Evolutionary conservation across 2,797 vertebrate genomes (phyloP), one percentile per base, ranked within the genome.

Genomic region (Sphenopsis melanotis): DNA sequence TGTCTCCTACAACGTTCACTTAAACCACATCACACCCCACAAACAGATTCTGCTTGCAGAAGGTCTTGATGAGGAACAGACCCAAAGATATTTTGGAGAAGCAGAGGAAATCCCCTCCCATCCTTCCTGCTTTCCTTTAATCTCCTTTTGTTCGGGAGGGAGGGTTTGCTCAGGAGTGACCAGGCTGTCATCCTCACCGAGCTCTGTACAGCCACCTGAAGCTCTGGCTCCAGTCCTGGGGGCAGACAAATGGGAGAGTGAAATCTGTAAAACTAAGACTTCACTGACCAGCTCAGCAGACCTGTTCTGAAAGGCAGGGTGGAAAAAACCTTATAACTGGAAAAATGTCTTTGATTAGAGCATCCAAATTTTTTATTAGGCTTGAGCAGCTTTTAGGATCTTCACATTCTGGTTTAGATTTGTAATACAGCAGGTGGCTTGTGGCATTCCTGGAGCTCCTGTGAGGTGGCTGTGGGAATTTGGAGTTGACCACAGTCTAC

Each of bases 171-270:
- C n/a, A 23, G 50, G 19, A 21, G 56, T 41, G n/a, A 42, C 16
- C 5, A 37, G 42, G 24, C 50, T 63, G 9, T 30, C 34, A 22
- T 11, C 26, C 30, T 65, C 20, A 0, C 41, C 0, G 0, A 19
- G 39, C 26, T 46, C 41, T 39, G 6, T 0, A 5, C 21, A 53
- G 36, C 36, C 81, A 11, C 32, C 32, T 36, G 24, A 18, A 71
- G 32, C 32, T 63, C 49, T 57, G 23, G 10, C 11, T 50, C 12
- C 46, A 26, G 18, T 26, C 13, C 11, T 59, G 34, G 5, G 4
- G 37, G 18, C 1, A 69, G 30, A 44, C 49, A 72, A 26, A 34
- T 17, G n/a, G 22, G 12, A 68, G 57, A 41, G 47, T 42, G n/a
- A 12, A 56, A 50, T 53, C 3, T 10, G 10, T 50, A 10, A 30